Evolutionary conservation across 2,797 vertebrate genomes (phyloP).

Genomic region (Oryzias sinensis): DNA sequence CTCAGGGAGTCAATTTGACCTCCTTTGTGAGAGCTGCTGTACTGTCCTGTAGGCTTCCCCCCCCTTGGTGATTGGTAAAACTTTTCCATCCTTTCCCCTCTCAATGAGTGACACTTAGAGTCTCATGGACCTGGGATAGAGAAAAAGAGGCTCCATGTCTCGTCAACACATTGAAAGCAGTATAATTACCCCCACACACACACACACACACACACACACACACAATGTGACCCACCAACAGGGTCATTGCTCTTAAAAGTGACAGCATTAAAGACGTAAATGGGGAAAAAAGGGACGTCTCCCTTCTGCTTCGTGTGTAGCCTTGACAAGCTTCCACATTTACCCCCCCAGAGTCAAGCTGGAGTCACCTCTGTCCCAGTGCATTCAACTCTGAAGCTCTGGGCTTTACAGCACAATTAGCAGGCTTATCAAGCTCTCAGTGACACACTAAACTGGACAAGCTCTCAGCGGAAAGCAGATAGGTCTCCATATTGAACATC

Average conservation of each 20-base stretch:
- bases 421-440: constrained; percentile 27
- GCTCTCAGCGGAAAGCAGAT: constrained; percentile 48
- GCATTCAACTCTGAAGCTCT: background rate
- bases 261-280: constrained; percentile 56
- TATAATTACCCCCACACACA: constrained; percentile 86
- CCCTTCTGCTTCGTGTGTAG: constrained; percentile 12
- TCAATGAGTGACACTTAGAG: constrained; percentile 36
- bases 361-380: constrained; percentile 6
- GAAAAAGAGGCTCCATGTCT: constrained; percentile 62
- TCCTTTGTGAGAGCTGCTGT: constrained; percentile 48
- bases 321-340: constrained; percentile 27
- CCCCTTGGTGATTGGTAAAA: constrained; percentile 55
- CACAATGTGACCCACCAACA: constrained; percentile 83
- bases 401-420: background rate
- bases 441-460: constrained; percentile 50
- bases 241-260: constrained; percentile 82
- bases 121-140: constrained; percentile 50
- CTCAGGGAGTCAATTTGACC: constrained; percentile 71
- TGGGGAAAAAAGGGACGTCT: constrained; percentile 37
- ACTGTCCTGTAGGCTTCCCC: constrained; percentile 47
- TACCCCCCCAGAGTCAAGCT: constrained; percentile 7
- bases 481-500: constrained; percentile 61
- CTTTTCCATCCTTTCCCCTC: constrained; percentile 19
- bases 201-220: constrained; percentile 54
- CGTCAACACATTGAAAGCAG: constrained; percentile 72